Conservation (phyloP, 53 echinoderm and acorn worm genomes). For the Apostichopus leukothele region DNA sequence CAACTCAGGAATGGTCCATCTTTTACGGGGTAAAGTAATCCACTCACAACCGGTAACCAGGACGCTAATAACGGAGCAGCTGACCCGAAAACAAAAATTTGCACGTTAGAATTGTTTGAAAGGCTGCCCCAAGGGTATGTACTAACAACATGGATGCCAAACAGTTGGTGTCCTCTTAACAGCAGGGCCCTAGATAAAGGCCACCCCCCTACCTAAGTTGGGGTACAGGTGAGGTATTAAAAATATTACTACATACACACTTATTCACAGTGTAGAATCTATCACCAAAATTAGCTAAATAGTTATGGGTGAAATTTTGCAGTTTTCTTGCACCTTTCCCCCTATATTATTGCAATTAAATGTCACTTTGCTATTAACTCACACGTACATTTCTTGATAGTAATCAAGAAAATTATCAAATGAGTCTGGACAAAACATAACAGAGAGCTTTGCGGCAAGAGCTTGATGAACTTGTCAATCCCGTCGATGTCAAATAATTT, state of each 20-base stretch:
- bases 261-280: not conserved
- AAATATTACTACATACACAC: not conserved
- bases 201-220: not conserved
- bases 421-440: not conserved
- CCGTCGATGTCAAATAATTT: not conserved
- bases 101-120: not conserved
- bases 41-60: slow-evolving; percentile 4
- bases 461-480: not conserved
- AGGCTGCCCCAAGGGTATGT: slow-evolving; percentile 2
- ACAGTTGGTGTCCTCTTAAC: not conserved
- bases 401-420: not conserved
- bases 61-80: not conserved
- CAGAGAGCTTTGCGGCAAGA: not conserved
- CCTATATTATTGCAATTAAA: not conserved
- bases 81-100: too few relatives aligned
- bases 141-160: not conserved
- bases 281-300: not conserved
- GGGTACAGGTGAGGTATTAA: not conserved
- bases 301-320: not conserved
- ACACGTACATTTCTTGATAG: not conserved
- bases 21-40: not conserved
- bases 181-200: not conserved
- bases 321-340: not conserved
- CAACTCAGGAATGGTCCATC: not conserved
- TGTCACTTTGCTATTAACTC: not conserved